Percentiles rank a stretch among this genome's conserved stretches.
Conservation (phyloP, 1,140 invertebrate genomes). For the Belonocnema kinseyi region DNA sequence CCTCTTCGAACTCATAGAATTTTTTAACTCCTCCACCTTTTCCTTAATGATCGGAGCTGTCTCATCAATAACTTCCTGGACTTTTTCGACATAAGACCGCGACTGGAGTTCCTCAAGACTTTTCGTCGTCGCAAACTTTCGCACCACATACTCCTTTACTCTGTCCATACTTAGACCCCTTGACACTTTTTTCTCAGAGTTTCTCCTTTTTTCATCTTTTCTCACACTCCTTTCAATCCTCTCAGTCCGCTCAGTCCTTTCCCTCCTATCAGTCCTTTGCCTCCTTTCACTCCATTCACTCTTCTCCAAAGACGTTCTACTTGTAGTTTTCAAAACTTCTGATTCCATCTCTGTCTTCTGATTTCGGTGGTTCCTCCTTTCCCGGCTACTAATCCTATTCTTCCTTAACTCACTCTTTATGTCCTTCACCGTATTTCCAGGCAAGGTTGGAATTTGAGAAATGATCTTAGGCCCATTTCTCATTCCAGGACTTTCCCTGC, state of each 20-base stretch:
- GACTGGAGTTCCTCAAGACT: conserved; percentile 64
- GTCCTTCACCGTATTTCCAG: conserved; percentile 47
- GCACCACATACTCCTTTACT: conserved; percentile 57
- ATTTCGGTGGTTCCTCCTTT: conserved; percentile 45
- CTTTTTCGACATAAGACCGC: conserved; percentile 62
- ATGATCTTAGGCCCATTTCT: conserved; percentile 51
- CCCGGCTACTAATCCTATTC: conserved; percentile 57
- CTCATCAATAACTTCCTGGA: conserved; percentile 64
- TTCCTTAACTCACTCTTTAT: conserved; percentile 62
- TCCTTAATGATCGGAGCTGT: conserved; percentile 62
- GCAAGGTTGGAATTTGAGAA: conserved; percentile 46
- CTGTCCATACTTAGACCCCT: conserved; percentile 55
- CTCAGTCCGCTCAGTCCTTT: not conserved
- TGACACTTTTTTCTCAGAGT: conserved; percentile 38
- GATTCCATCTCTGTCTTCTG: conserved; percentile 29
- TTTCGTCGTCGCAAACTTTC: conserved; percentile 53
- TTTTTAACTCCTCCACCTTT: conserved; percentile 59
- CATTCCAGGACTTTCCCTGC: conserved; percentile 12
- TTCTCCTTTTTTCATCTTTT: conserved; percentile 29
- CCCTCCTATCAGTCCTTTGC: conserved; percentile 19
- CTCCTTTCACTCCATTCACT: conserved; percentile 24
- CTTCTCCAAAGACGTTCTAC: not conserved
- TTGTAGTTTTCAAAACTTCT: conserved; percentile 34
- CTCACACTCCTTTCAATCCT: conserved; percentile 33
- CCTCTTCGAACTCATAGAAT: conserved; percentile 1